Evolutionary conservation across 2,113 vertebrate species (phyloP).

Genomic region (Silurus asotus): DNA sequence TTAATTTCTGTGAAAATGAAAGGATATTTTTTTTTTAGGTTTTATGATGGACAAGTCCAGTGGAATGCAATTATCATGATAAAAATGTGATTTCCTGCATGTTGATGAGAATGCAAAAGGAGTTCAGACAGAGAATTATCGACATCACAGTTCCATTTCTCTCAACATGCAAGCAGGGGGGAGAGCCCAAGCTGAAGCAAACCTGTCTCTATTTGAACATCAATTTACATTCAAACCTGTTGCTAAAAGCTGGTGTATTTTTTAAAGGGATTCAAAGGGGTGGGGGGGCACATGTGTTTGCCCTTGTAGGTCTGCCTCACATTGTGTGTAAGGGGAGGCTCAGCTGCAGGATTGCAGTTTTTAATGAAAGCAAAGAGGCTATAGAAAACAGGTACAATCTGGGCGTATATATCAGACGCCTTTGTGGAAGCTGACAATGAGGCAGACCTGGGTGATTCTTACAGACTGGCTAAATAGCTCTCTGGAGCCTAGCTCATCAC

Average conservation of each 20-base stretch:
- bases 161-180: constrained; percentile 53
- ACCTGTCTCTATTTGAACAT: constrained; percentile 73
- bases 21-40: not conserved
- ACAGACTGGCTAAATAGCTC: constrained; percentile 65
- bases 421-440: constrained; percentile 72
- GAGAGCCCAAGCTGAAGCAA: constrained; percentile 63
- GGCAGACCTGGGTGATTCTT: constrained; percentile 51
- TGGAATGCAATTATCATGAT: constrained; percentile 12
- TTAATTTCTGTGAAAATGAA: not conserved
- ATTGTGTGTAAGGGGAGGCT: constrained; percentile 69
- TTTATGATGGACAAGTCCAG: constrained; percentile 21
- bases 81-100: constrained; percentile 3
- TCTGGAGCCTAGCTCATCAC: constrained; percentile 63
- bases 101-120: constrained; percentile 66
- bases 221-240: constrained; percentile 79
- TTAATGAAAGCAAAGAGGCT: constrained; percentile 71
- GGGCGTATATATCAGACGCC: constrained; percentile 67
- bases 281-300: constrained; percentile 75
- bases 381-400: constrained; percentile 75
- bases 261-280: constrained; percentile 52
- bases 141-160: constrained; percentile 57
- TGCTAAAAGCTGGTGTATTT: constrained; percentile 73
- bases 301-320: constrained; percentile 74
- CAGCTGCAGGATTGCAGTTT: constrained; percentile 70
- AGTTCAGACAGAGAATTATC: constrained; percentile 61